Conservation (phyloP, 2,888 invertebrate species). For the Drosophila nigritarsus region DNA sequence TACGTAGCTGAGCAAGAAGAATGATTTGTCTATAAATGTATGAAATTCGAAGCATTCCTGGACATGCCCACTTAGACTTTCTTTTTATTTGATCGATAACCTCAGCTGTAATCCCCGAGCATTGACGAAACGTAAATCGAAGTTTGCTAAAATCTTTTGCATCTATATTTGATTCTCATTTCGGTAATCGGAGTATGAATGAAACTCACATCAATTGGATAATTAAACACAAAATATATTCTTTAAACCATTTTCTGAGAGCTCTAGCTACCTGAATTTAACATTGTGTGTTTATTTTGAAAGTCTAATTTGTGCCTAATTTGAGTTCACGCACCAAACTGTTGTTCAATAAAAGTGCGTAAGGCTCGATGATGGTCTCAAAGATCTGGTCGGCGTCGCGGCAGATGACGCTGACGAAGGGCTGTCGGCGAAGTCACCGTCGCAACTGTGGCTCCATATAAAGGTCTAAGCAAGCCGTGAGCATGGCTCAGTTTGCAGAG, state of each 20-base stretch:
- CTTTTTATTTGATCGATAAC: not conserved
- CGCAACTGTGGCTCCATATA: constrained; percentile 43
- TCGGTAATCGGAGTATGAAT: constrained; percentile 1
- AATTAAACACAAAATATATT: not conserved
- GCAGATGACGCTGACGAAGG: constrained; percentile 28
- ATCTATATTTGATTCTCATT: not conserved
- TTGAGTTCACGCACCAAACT: not conserved
- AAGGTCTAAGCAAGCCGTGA: constrained; percentile 52
- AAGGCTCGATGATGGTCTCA: not conserved
- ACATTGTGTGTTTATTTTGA: not conserved
- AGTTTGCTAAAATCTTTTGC: no score
- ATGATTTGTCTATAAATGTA: not conserved
- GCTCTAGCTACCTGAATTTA: not conserved
- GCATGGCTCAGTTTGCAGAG: constrained; percentile 60
- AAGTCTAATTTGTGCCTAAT: not conserved
- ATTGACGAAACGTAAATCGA: no score
- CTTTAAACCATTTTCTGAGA: not conserved
- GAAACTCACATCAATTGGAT: not conserved
- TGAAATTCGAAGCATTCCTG: not conserved
- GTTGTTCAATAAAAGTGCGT: not conserved
- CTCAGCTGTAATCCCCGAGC: not conserved
- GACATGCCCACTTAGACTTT: not conserved
- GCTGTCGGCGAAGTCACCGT: constrained; percentile 30
- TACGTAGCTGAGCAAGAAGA: not conserved
- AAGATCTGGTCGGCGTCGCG: constrained; percentile 20